phyloP scores from a whole-genome alignment of 2,113 vertebrate genomes.

The Ageneiosus marmoratus region DNA sequence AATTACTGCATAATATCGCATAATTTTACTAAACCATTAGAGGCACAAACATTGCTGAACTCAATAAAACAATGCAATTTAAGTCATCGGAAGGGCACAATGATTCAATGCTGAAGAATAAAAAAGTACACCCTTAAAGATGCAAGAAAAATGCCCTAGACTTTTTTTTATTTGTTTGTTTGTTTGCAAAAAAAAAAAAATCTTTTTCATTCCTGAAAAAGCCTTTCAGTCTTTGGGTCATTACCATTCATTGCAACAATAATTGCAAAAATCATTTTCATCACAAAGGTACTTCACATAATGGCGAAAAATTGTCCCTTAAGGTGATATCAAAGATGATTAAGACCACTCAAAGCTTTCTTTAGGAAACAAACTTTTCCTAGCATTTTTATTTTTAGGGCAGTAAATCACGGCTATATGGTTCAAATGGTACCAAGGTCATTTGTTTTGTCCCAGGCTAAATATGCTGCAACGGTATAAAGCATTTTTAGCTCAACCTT shows the following conservation, averaged over 20 bases:
- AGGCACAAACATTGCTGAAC: neutral
- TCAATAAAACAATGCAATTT: neutral
- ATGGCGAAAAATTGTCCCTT: neutral
- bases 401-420: neutral
- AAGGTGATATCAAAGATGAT: neutral
- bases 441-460: neutral
- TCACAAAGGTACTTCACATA: neutral
- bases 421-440: neutral
- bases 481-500: constrained; percentile 23
- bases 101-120: neutral
- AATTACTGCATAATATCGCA: neutral
- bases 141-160: neutral
- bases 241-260: neutral
- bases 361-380: neutral
- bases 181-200: too few species aligned
- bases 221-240: neutral
- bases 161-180: neutral
- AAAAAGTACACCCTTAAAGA: neutral
- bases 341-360: neutral
- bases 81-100: neutral
- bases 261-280: neutral
- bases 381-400: neutral
- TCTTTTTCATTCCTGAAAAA: neutral
- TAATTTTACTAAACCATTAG: constrained; percentile 9
- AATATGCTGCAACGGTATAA: neutral